Conservation (phyloP, 2,888 invertebrate genomes). For the Aphidius colemani region DNA sequence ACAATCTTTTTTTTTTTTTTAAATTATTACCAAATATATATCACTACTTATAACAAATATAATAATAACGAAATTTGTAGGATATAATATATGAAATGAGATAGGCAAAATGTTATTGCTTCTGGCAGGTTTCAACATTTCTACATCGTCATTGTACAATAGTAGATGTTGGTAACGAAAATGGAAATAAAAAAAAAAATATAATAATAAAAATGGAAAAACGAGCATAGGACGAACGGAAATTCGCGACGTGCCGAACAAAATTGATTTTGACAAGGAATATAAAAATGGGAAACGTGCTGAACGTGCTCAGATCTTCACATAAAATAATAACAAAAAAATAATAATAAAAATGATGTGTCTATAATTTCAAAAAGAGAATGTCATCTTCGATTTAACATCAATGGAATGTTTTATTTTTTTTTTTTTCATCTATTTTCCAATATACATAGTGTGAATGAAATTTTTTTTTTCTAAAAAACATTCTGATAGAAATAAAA, state of each 20-base stretch:
- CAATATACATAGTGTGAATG: not conserved
- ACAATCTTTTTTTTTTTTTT: too few species aligned
- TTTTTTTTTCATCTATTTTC: not conserved
- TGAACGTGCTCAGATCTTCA: conserved; percentile 19
- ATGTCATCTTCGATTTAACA: conserved; percentile 12
- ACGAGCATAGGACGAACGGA: conserved; percentile 28
- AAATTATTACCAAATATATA: too few species aligned
- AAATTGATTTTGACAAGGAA: conserved; percentile 35
- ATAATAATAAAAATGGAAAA: conserved; percentile 14
- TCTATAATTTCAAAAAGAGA: not conserved
- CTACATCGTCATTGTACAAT: too few species aligned
- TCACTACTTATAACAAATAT: too few species aligned
- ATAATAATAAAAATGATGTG: conserved; percentile 13
- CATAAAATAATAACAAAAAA: conserved; percentile 10
- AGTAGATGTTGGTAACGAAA: too few species aligned
- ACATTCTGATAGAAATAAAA: not conserved
- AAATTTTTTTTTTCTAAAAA: not conserved
- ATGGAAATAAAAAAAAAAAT: too few species aligned
- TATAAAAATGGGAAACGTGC: conserved; percentile 30
- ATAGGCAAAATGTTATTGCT: too few species aligned
- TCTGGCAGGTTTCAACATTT: too few species aligned
- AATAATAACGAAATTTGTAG: too few species aligned
- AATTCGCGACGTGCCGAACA: conserved; percentile 37
- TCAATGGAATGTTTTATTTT: conserved; percentile 9
- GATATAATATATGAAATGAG: too few species aligned